These are phyloP conservation scores for Bombyx huttoni DNA, from an alignment of 2,888 invertebrate species.

Conservation along the genomic window DNA sequence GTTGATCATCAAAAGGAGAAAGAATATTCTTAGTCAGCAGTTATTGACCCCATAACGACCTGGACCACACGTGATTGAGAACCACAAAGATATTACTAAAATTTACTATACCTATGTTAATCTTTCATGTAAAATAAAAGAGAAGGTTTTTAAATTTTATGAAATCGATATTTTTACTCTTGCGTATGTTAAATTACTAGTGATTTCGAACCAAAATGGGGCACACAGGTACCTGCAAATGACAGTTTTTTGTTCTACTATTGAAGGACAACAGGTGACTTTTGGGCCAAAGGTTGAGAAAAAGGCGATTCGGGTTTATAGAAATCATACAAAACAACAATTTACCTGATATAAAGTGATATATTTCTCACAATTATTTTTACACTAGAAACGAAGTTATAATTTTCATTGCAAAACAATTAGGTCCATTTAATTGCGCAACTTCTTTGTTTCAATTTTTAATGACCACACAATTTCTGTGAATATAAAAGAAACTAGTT, in stretches of 20 bases:
- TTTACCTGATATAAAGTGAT: slow-evolving; percentile 58
- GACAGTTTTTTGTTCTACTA: slow-evolving; percentile 20
- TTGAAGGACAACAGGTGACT: slow-evolving; percentile 14
- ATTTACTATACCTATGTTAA: neutral
- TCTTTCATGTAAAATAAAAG: neutral
- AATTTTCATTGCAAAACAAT: slow-evolving; percentile 62
- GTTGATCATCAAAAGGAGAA: slow-evolving; percentile 3
- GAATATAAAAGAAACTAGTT: slow-evolving; percentile 22
- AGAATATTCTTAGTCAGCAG: slow-evolving; percentile 43
- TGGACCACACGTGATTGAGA: slow-evolving; percentile 62
- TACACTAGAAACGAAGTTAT: slow-evolving; percentile 66
- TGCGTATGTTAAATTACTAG: slow-evolving; percentile 32
- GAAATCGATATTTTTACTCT: slow-evolving; percentile 5
- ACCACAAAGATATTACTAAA: slow-evolving; percentile 30
- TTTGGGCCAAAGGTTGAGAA: slow-evolving; percentile 8
- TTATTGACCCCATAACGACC: slow-evolving; percentile 67
- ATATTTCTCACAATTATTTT: slow-evolving; percentile 71
- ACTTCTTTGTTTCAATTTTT: slow-evolving; percentile 19
- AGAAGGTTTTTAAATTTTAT: neutral
- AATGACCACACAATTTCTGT: slow-evolving; percentile 15
- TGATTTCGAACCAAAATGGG: slow-evolving; percentile 57
- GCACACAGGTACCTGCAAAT: slow-evolving; percentile 21
- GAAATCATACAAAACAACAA: slow-evolving; percentile 28
- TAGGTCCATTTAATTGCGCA: slow-evolving; percentile 24
- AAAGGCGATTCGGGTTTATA: slow-evolving; percentile 6